These are phyloP conservation scores for Agrilus planipennis DNA, from an alignment of 1,140 invertebrate genomes.

Conservation along the genomic window DNA sequence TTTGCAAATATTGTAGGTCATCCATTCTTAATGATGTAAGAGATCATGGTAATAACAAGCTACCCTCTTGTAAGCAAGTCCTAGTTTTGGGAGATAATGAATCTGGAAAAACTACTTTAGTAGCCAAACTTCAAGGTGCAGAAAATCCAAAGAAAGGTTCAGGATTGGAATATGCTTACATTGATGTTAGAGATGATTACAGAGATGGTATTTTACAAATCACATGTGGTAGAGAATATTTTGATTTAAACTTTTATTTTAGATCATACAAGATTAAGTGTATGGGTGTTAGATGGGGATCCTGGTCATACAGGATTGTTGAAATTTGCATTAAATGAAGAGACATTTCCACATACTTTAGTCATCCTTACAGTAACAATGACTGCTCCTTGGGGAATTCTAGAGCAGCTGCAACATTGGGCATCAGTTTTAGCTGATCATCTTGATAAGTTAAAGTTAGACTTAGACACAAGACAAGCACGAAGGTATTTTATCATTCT, in stretches of 20 bases:
- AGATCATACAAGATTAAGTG: conserved; percentile 89
- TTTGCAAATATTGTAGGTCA: conserved; percentile 51
- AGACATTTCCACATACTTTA: conserved; percentile 83
- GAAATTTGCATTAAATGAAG: conserved; percentile 82
- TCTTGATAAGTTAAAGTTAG: conserved; percentile 77
- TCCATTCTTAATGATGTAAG: conserved; percentile 88
- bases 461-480: conserved; percentile 28
- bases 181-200: conserved; percentile 97
- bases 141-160: conserved; percentile 96
- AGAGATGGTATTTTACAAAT: conserved; percentile 82
- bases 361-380: conserved; percentile 92
- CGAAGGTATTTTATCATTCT: conserved; percentile 31
- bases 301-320: conserved; percentile 82
- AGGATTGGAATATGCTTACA: conserved; percentile 95
- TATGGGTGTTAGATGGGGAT: conserved; percentile 96
- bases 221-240: too few species aligned
- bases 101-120: conserved; percentile 93
- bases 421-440: conserved; percentile 82
- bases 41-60: conserved; percentile 84
- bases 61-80: conserved; percentile 86
- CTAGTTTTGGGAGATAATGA: conserved; percentile 90
- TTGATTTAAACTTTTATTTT: conserved; percentile 1
- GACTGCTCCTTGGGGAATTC: conserved; percentile 91
- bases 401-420: conserved; percentile 90
- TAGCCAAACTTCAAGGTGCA: conserved; percentile 85